Conservation (phyloP, 2,888 invertebrate species). For the Ophion ellenae region DNA sequence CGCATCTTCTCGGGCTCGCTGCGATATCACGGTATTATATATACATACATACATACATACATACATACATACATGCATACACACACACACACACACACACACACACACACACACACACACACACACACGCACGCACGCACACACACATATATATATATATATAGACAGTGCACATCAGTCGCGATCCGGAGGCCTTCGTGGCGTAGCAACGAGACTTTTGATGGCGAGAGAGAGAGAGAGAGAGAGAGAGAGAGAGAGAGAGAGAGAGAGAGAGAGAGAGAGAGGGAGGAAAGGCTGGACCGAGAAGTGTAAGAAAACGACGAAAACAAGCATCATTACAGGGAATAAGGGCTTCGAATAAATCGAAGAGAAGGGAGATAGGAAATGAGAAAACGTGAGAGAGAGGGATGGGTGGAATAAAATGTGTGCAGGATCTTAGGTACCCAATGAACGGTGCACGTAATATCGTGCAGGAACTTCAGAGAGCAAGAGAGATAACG, state of each 20-base stretch:
- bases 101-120: no score
- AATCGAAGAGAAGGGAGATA: slow-evolving; percentile 47
- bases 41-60: no score
- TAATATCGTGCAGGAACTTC: slow-evolving; percentile 22
- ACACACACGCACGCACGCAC: no score
- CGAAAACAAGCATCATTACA: slow-evolving; percentile 51
- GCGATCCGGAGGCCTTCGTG: slow-evolving; percentile 4
- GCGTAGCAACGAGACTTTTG: slow-evolving; percentile 43
- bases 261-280: slow-evolving; percentile 30
- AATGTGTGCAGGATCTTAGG: slow-evolving; percentile 32
- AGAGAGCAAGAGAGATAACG: slow-evolving; percentile 46
- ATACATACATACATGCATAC: no score
- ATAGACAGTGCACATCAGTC: slow-evolving; percentile 8
- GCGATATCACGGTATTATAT: slow-evolving; percentile 36
- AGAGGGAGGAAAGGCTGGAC: neutral
- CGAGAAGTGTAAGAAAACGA: slow-evolving; percentile 47
- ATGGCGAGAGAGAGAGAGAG: slow-evolving; percentile 47
- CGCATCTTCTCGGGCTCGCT: slow-evolving; percentile 31
- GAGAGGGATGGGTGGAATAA: slow-evolving; percentile 14
- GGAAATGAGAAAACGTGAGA: slow-evolving; percentile 20
- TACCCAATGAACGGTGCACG: slow-evolving; percentile 52
- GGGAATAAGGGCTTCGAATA: slow-evolving; percentile 34
- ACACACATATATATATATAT: no score
- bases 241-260: slow-evolving; percentile 29
- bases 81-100: no score